A percentile compares a stretch with the other conserved stretches of the same genome.
These are phyloP conservation scores for Psilanteris sp. DNA, from an alignment of 1,140 invertebrate species.

Conservation along the genomic window DNA sequence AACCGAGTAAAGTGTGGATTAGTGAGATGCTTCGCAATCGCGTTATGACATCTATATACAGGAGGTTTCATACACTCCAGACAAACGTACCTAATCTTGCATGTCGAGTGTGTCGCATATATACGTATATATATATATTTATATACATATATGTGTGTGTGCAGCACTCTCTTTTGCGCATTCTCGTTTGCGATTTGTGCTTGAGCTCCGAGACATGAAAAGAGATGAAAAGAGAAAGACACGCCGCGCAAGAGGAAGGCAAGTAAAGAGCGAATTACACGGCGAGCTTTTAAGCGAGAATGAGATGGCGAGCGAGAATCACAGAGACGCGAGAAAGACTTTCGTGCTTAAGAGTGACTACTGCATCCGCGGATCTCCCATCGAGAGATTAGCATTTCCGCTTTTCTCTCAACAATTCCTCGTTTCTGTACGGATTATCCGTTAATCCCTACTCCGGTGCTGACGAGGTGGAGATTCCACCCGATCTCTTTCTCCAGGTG, in stretches of 20 bases:
- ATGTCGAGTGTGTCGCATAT: constrained; percentile 51
- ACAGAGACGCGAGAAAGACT: constrained; percentile 63
- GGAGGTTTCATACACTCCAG: constrained; percentile 67
- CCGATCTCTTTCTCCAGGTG: constrained; percentile 70
- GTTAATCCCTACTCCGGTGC: constrained; percentile 72
- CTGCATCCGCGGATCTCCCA: constrained; percentile 75
- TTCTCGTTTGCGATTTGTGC: constrained; percentile 63
- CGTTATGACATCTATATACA: constrained; percentile 68
- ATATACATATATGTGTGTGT: too few species aligned
- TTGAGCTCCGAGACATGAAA: constrained; percentile 51
- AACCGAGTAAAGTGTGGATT: constrained; percentile 71
- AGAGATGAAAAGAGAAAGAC: constrained; percentile 55
- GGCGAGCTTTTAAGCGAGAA: constrained; percentile 59
- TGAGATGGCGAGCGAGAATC: constrained; percentile 56
- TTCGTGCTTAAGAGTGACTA: constrained; percentile 65
- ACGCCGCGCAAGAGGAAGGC: constrained; percentile 26
- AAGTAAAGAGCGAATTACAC: constrained; percentile 59
- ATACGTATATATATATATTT: too few species aligned
- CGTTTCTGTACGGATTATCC: constrained; percentile 78
- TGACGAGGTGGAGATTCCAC: constrained; percentile 64
- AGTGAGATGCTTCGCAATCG: constrained; percentile 70
- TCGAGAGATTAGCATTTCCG: constrained; percentile 79
- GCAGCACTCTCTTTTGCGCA: constrained; percentile 63
- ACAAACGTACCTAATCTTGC: constrained; percentile 72
- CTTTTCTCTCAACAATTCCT: constrained; percentile 79